A percentile compares a stretch with the other conserved stretches of the same genome.
These are phyloP conservation scores for Pogonophryne albipinna DNA, from an alignment of 2,797 vertebrate species.

Conservation along the genomic window DNA sequence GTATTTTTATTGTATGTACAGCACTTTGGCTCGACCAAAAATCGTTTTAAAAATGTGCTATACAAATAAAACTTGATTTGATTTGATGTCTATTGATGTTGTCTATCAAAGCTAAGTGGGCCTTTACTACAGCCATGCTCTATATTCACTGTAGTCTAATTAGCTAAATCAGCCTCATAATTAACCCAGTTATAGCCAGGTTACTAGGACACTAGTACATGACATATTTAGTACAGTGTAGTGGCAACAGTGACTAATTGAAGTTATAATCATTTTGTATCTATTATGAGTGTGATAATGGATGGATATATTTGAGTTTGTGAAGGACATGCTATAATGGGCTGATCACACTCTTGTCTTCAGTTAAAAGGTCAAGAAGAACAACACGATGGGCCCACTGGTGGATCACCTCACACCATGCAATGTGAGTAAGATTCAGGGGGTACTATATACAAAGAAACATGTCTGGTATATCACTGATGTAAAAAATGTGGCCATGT, in stretches of 20 bases:
- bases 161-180: slow-evolving; percentile 4
- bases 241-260: slow-evolving; percentile 2
- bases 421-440: slow-evolving; percentile 36
- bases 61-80: too few species aligned
- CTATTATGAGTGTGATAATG: slow-evolving; percentile 25
- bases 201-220: slow-evolving; percentile 14
- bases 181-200: slow-evolving; percentile 29
- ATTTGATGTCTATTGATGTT: neutral
- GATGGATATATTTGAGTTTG: slow-evolving; percentile 4
- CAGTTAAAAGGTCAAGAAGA: slow-evolving; percentile 35
- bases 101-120: neutral
- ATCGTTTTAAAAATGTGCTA: too few species aligned
- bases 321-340: neutral
- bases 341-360: slow-evolving; percentile 1
- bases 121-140: slow-evolving; percentile 9
- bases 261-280: slow-evolving; percentile 11
- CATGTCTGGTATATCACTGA: slow-evolving; percentile 10
- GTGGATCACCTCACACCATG: slow-evolving; percentile 8
- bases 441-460: slow-evolving; percentile 13
- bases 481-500: slow-evolving; percentile 3
- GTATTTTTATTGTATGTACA: too few species aligned
- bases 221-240: slow-evolving; percentile 5
- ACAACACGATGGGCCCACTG: slow-evolving; percentile 26
- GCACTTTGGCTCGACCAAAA: too few species aligned
- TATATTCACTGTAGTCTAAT: slow-evolving; percentile 23